phyloP scores from a whole-genome alignment of 2,888 invertebrate genomes.

The Eristalis tenax region DNA sequence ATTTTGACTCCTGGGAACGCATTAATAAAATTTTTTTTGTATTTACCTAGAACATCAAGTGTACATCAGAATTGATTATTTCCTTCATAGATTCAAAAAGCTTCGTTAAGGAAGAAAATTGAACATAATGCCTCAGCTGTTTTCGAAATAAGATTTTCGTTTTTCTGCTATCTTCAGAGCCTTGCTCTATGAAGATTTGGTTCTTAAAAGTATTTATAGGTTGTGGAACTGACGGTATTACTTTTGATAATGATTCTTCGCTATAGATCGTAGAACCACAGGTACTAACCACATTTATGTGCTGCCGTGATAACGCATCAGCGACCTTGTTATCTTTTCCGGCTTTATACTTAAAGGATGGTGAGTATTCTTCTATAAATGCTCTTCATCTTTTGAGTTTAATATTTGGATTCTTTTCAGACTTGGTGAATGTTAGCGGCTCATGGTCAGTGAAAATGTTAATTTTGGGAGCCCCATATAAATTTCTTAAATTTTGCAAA shows the following conservation, averaged over 20 bases:
- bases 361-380: background rate
- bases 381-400: background rate
- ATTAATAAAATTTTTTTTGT: background rate
- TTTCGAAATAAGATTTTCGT: too few relatives aligned
- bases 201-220: too few relatives aligned
- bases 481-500: background rate
- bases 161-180: too few relatives aligned
- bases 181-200: too few relatives aligned
- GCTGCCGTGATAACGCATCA: too few relatives aligned
- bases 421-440: background rate
- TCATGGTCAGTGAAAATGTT: background rate
- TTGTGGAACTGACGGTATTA: too few relatives aligned
- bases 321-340: too few relatives aligned
- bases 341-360: too few relatives aligned
- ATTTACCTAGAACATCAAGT: background rate
- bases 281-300: too few relatives aligned
- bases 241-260: too few relatives aligned
- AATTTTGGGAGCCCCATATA: background rate
- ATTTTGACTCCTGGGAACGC: background rate
- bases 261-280: too few relatives aligned
- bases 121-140: too few relatives aligned
- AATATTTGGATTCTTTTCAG: background rate
- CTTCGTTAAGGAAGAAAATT: background rate
- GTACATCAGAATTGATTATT: conserved; percentile 1
- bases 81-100: background rate